phyloP scores from a whole-genome alignment of 2,113 vertebrate species.

The Channa argus region DNA sequence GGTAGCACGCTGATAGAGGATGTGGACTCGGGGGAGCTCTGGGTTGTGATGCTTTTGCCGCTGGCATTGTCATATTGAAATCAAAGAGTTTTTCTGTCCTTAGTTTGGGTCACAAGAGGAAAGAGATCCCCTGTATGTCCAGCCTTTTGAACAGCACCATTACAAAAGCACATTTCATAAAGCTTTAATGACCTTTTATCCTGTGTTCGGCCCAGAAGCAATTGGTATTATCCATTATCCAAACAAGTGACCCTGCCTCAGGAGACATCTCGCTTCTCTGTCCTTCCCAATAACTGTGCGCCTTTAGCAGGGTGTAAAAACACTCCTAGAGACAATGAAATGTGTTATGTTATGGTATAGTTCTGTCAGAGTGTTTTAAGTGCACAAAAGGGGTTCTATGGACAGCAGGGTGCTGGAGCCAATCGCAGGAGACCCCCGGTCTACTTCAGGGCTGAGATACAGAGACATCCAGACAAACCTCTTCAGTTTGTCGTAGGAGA shows the following conservation, averaged over 20 bases:
- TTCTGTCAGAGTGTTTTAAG: not conserved
- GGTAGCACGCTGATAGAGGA: conserved; percentile 55
- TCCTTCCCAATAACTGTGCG: conserved; percentile 13
- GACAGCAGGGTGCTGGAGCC: too few relatives aligned
- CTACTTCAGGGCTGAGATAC: too few relatives aligned
- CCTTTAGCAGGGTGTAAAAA: conserved; percentile 9
- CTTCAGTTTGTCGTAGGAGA: too few relatives aligned
- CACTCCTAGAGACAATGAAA: conserved; percentile 5
- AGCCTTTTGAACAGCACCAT: conserved; percentile 53
- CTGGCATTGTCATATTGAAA: conserved; percentile 82
- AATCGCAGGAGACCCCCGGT: not conserved
- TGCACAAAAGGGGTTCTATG: not conserved
- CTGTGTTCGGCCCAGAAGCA: conserved; percentile 18
- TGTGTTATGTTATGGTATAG: not conserved
- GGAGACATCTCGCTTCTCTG: conserved; percentile 22
- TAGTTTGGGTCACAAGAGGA: conserved; percentile 51
- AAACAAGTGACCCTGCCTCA: conserved; percentile 53
- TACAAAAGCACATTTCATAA: conserved; percentile 67
- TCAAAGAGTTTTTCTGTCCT: conserved; percentile 59
- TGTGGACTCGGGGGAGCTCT: conserved; percentile 49
- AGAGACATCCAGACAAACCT: too few relatives aligned
- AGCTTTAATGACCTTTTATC: conserved; percentile 68
- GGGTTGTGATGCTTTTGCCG: conserved; percentile 78
- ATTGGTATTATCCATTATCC: conserved; percentile 62
- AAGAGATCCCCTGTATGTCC: conserved; percentile 43